Evolutionary conservation across 2,113 vertebrate species (phyloP).

Genomic region (Cephalopterus ornatus): DNA sequence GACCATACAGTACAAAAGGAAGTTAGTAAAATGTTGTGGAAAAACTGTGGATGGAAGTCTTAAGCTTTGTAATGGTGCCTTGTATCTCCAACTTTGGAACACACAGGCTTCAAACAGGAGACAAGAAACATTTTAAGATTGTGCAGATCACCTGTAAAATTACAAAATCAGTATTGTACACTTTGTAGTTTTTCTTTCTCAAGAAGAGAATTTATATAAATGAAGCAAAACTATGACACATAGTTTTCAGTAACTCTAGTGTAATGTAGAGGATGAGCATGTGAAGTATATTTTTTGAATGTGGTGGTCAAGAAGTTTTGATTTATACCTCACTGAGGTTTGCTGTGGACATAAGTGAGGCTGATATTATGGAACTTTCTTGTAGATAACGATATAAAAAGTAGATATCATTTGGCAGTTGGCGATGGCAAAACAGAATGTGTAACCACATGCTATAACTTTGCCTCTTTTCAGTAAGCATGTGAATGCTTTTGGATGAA

Average conservation of each 20-base stretch:
- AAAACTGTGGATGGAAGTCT: neutral
- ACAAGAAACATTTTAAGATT: neutral
- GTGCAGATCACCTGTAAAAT: neutral
- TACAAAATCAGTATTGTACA: neutral
- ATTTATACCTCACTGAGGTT: neutral
- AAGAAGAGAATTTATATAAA: neutral
- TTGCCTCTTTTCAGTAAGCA: neutral
- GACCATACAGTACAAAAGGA: neutral
- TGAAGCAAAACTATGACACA: neutral
- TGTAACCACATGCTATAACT: neutral
- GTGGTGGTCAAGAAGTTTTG: neutral
- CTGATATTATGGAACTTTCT: neutral
- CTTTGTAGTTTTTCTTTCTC: neutral
- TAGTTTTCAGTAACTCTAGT: neutral
- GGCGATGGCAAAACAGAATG: neutral
- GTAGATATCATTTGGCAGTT: neutral
- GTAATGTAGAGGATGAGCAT: neutral
- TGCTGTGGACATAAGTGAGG: neutral
- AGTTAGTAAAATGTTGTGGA: neutral
- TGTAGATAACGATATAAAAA: neutral
- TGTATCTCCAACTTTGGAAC: neutral
- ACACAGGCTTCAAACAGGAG: neutral
- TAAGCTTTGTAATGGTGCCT: neutral
- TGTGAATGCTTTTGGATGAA: neutral
- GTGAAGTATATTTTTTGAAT: neutral